Conservation (phyloP, 2,888 invertebrate genomes). For the Anticlea derivata region DNA sequence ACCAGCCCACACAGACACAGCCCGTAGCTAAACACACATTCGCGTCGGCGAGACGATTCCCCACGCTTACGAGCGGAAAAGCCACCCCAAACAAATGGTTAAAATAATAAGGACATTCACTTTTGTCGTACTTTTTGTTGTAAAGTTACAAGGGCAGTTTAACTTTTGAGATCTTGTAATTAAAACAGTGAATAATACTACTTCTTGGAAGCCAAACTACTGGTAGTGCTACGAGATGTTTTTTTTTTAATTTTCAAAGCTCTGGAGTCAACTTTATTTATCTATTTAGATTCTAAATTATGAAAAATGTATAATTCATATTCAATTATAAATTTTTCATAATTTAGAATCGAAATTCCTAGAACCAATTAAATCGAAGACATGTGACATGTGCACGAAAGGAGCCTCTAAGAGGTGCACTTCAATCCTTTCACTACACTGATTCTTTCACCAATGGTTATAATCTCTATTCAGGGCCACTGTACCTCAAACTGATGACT, state of each 20-base stretch:
- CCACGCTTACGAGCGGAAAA: constrained; percentile 70
- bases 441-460: no score
- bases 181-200: constrained; percentile 26
- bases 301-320: no score
- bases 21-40: constrained; percentile 59
- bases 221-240: neutral
- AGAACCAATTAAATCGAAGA: no score
- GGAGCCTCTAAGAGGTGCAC: no score
- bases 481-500: no score
- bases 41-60: constrained; percentile 61
- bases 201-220: neutral
- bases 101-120: constrained; percentile 76
- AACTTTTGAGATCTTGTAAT: constrained; percentile 27
- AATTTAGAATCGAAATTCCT: no score
- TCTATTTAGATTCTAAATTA: no score
- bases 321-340: no score
- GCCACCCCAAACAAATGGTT: constrained; percentile 77
- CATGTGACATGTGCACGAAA: no score
- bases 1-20: constrained; percentile 61
- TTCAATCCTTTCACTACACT: no score
- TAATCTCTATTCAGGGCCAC: no score
- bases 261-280: neutral
- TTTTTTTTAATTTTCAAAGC: neutral
- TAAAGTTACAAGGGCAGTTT: constrained; percentile 50
- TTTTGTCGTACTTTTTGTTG: constrained; percentile 55